Conservation (phyloP, 2,113 vertebrate genomes). For the Clinocottus analis region DNA sequence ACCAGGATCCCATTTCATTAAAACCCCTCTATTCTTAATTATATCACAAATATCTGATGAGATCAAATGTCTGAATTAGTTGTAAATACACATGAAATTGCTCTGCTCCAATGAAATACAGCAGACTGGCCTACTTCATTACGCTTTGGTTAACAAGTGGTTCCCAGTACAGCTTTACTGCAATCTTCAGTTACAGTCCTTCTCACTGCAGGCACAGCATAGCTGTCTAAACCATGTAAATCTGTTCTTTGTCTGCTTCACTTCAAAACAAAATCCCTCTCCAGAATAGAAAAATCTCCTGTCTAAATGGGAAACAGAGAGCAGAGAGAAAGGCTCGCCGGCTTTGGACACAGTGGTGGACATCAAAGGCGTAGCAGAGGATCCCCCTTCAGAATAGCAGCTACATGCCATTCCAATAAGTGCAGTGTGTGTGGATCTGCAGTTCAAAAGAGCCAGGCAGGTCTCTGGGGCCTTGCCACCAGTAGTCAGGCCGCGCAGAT, state of each 20-base stretch:
- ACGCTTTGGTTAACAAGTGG: conserved; percentile 19
- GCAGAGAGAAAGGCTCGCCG: conserved; percentile 55
- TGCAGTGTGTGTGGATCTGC: conserved; percentile 72
- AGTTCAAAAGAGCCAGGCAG: conserved; percentile 80
- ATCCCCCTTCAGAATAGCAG: conserved; percentile 78
- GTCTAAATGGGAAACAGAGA: conserved; percentile 76
- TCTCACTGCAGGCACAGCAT: conserved; percentile 29
- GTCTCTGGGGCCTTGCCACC: conserved; percentile 72
- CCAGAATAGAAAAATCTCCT: conserved; percentile 55
- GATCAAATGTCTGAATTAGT: background rate
- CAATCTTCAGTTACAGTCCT: conserved; percentile 22
- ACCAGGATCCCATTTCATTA: background rate
- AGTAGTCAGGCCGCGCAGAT: conserved; percentile 76
- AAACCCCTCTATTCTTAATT: background rate
- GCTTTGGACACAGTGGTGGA: conserved; percentile 78
- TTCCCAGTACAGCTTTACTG: background rate
- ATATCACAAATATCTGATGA: background rate
- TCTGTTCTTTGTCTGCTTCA: conserved; percentile 67
- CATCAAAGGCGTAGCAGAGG: conserved; percentile 78
- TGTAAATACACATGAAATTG: background rate
- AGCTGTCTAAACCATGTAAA: conserved; percentile 70
- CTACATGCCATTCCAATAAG: conserved; percentile 84
- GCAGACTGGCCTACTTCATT: conserved; percentile 2
- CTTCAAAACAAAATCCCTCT: conserved; percentile 68
- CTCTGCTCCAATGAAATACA: background rate